Percentiles rank a stretch among this genome's conserved stretches.
Conservation (phyloP, 37 sponge, comb jelly and placozoan genomes). For the Dysidea cf. avara region DNA sequence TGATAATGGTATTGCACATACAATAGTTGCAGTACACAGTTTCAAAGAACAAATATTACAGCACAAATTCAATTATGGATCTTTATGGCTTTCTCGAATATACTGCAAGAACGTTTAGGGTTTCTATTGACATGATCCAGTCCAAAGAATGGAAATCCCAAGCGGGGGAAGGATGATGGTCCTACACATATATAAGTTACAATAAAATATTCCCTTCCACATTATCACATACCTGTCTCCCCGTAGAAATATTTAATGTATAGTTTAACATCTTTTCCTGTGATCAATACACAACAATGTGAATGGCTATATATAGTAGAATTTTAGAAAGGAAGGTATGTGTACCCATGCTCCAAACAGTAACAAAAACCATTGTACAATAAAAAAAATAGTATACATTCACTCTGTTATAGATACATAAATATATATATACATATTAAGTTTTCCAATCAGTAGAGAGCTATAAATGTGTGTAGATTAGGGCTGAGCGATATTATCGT, state of each 20-base stretch:
- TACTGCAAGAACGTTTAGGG: constrained; percentile 68
- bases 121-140: constrained; percentile 84
- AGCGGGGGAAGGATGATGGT: constrained; percentile 33
- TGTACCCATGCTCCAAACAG: too few species aligned
- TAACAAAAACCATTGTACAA: too few species aligned
- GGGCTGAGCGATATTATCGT: too few species aligned
- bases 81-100: constrained; percentile 78
- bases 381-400: too few species aligned
- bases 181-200: too few species aligned
- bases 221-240: too few species aligned
- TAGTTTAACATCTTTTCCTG: constrained; percentile 36
- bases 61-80: constrained; percentile 63
- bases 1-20: not conserved
- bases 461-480: too few species aligned
- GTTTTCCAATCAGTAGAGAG: too few species aligned
- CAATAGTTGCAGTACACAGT: not conserved
- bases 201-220: too few species aligned
- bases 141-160: constrained; percentile 85
- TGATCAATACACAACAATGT: not conserved
- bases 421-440: too few species aligned
- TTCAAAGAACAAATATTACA: not conserved
- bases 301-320: not conserved
- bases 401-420: too few species aligned
- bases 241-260: not conserved
- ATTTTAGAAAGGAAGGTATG: too few species aligned